Evolutionary conservation across 2,113 vertebrate genomes (phyloP).

Genomic region (Nycticorax nycticorax): DNA sequence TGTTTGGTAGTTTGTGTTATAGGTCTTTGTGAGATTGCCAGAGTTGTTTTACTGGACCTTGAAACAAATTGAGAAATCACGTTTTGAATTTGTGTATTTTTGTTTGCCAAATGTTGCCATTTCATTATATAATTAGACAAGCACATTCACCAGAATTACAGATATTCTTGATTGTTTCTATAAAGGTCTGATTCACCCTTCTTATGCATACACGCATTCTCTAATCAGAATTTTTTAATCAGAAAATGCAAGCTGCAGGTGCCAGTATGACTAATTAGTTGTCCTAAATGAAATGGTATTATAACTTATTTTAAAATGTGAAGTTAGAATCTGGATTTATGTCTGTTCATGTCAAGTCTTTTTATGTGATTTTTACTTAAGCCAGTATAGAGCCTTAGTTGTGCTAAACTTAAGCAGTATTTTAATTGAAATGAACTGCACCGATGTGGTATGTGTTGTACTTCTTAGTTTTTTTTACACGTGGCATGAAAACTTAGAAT

Average conservation of each 20-base stretch:
- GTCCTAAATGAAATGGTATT: accelerated
- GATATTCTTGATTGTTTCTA: background rate
- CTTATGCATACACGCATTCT: background rate
- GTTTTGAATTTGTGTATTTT: background rate
- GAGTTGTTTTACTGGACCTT: background rate
- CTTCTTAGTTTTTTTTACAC: background rate
- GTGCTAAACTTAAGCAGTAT: background rate
- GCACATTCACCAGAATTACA: background rate
- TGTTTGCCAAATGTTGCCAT: background rate
- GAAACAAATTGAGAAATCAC: background rate
- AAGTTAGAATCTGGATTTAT: background rate
- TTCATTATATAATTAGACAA: background rate
- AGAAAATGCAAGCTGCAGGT: background rate
- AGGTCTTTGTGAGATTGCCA: background rate
- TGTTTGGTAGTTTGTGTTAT: background rate
- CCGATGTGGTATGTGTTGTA: background rate
- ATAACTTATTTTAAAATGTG: background rate
- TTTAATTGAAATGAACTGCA: background rate
- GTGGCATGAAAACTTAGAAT: background rate
- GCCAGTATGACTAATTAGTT: background rate
- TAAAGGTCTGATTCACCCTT: background rate
- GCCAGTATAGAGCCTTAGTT: background rate
- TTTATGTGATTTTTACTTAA: background rate
- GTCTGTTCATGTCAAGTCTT: background rate
- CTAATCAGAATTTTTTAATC: background rate